A percentile compares a stretch with the other conserved stretches of the same genome.
Evolutionary conservation across 1,140 invertebrate genomes (phyloP).

Genomic region (Brachionus koreanus): DNA sequence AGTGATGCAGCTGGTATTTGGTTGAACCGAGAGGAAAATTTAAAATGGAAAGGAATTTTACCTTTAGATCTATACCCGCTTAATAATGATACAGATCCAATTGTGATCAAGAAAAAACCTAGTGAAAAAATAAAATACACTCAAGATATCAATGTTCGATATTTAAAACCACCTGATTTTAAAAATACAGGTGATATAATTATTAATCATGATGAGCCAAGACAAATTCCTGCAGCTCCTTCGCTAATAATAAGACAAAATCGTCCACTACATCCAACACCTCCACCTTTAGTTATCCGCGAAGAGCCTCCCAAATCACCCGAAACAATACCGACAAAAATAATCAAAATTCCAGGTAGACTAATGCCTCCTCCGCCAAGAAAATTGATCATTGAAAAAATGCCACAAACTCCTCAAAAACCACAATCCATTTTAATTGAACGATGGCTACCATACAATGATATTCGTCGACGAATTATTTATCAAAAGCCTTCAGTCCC

Average conservation of each 20-base stretch:
- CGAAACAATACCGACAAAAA: not conserved
- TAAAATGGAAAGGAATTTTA: not conserved
- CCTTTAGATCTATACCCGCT: not conserved
- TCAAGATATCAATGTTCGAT: not conserved
- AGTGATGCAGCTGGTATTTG: not conserved
- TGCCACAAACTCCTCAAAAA: constrained; percentile 8
- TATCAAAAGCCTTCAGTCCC: not conserved
- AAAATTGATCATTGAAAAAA: constrained; percentile 31
- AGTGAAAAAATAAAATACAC: not conserved
- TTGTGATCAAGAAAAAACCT: not conserved
- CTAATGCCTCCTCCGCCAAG: constrained; percentile 12
- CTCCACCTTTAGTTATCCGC: not conserved
- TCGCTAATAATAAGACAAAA: constrained; percentile 18
- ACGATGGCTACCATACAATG: not conserved
- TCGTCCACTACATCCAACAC: not conserved
- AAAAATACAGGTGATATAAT: not conserved
- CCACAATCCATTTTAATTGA: constrained; percentile 1
- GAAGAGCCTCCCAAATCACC: constrained; percentile 33
- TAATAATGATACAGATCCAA: not conserved
- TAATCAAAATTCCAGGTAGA: not conserved
- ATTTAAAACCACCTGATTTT: constrained; percentile 5
- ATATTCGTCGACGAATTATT: not conserved
- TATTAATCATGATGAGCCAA: not conserved
- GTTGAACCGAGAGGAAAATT: not conserved
- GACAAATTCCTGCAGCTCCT: not conserved